Evolutionary conservation across 2,797 vertebrate genomes (phyloP).

Genomic region (Heteromormyrus szaboi): DNA sequence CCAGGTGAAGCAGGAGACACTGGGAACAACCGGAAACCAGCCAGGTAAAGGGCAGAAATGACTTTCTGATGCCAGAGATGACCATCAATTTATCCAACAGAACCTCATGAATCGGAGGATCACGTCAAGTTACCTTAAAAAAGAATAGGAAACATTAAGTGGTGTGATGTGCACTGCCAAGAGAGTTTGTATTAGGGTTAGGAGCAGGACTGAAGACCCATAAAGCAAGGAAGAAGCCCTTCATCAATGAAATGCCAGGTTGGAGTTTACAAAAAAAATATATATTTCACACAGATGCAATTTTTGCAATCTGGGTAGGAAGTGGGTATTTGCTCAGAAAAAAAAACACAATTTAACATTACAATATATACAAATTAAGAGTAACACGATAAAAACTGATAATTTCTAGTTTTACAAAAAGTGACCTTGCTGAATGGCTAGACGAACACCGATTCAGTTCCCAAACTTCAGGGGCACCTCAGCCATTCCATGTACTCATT

Average conservation of each 20-base stretch:
- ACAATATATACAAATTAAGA: neutral
- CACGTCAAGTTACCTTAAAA: too few relatives aligned
- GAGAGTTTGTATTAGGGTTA: too few relatives aligned
- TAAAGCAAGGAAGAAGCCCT: too few relatives aligned
- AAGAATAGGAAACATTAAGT: too few relatives aligned
- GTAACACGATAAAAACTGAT: neutral
- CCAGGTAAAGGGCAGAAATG: too few relatives aligned
- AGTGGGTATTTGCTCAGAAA: neutral
- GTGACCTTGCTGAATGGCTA: neutral
- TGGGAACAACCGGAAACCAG: too few relatives aligned
- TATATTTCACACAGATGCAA: neutral
- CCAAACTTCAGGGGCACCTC: neutral
- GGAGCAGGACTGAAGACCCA: too few relatives aligned
- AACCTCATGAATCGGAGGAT: too few relatives aligned
- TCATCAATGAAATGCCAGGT: neutral
- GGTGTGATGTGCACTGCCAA: too few relatives aligned
- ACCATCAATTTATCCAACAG: too few relatives aligned
- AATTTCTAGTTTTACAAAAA: neutral
- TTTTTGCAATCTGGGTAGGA: neutral
- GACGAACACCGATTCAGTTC: neutral
- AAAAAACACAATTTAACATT: neutral
- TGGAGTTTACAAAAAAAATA: neutral
- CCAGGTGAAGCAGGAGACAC: too few relatives aligned
- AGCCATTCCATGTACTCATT: neutral
- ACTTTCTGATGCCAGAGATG: too few relatives aligned